Conservation (phyloP, 2,113 vertebrate genomes). For the Oenanthe melanoleuca region DNA sequence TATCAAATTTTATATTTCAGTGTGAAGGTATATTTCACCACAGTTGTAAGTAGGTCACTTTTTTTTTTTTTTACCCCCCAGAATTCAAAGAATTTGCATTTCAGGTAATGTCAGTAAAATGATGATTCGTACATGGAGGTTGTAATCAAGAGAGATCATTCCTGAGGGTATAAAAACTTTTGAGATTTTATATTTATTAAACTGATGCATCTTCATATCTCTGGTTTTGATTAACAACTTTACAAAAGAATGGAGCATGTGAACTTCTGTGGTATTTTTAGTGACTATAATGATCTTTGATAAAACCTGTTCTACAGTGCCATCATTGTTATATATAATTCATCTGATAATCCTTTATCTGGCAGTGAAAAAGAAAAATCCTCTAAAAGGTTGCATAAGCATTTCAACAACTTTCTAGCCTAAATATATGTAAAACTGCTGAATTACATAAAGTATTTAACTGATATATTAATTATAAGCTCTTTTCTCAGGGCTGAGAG, state of each 20-base stretch:
- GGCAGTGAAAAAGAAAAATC: not conserved
- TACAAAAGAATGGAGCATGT: not conserved
- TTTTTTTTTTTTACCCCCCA: not conserved
- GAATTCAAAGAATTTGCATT: not conserved
- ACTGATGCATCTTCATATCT: not conserved
- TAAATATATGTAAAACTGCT: not conserved
- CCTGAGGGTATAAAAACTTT: not conserved
- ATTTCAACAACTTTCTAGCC: slow-evolving; percentile 11
- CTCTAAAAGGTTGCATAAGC: not conserved
- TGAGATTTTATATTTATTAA: slow-evolving; percentile 1
- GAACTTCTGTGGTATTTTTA: slow-evolving; percentile 43
- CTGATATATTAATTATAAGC: not conserved
- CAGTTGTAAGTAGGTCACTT: not conserved
- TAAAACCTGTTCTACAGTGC: slow-evolving; percentile 25
- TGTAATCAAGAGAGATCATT: not conserved
- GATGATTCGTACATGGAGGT: not conserved
- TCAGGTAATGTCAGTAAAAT: not conserved
- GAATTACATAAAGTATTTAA: not conserved
- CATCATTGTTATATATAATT: slow-evolving; percentile 1
- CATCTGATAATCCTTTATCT: slow-evolving; percentile 15
- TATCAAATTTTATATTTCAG: not conserved
- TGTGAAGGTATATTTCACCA: not conserved
- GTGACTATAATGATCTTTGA: slow-evolving; percentile 5
- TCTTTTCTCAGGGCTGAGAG: not conserved
- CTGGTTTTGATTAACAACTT: not conserved